These are phyloP conservation scores for Drosophila equinoxialis DNA, from an alignment of 1,140 invertebrate genomes.

Conservation along the genomic window DNA sequence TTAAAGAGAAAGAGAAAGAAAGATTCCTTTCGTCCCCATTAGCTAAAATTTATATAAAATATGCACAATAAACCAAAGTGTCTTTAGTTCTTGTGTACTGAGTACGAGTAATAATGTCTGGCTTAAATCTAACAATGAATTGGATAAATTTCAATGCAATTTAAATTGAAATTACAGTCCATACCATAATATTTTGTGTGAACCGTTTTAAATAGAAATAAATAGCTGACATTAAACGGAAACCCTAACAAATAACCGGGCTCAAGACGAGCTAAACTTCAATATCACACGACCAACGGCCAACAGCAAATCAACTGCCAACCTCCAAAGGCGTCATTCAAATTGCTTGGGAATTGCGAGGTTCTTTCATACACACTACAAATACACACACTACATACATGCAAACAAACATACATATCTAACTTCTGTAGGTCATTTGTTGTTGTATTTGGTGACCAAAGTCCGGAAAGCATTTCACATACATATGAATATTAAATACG, in stretches of 20 bases:
- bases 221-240: constrained; percentile 4
- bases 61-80: no score
- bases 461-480: not conserved
- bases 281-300: not conserved
- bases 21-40: no score
- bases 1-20: no score
- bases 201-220: not conserved
- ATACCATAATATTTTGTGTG: not conserved
- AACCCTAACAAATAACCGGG: constrained; percentile 2
- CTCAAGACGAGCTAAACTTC: constrained; percentile 4
- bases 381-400: not conserved
- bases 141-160: not conserved
- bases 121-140: no score
- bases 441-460: constrained; percentile 2
- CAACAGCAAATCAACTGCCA: not conserved
- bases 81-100: no score
- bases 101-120: no score
- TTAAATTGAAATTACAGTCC: not conserved
- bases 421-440: not conserved
- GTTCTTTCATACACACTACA: not conserved
- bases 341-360: constrained; percentile 12
- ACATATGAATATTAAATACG: constrained; percentile 7
- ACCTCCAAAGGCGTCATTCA: not conserved
- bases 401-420: not conserved
- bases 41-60: no score